Percentiles rank a stretch among this genome's conserved stretches.
phyloP scores from a whole-genome alignment of 1,140 invertebrate species.

The Aphaenogaster ashmeadi region DNA sequence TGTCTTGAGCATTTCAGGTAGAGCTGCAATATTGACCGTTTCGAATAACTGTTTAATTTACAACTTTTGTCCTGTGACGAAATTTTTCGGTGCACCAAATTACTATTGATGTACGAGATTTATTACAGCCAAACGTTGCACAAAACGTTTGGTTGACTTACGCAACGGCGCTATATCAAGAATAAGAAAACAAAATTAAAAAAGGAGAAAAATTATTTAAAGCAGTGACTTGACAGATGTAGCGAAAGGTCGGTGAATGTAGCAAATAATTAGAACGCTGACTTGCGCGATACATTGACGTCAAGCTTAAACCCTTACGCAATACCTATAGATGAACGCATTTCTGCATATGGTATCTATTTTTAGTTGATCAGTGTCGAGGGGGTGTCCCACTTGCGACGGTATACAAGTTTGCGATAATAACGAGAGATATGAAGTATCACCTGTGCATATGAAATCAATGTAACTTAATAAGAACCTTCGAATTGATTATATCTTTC shows the following conservation, averaged over 20 bases:
- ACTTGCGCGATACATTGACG: slow-evolving; percentile 56
- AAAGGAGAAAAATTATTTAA: not conserved
- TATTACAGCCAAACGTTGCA: not conserved
- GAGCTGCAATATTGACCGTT: not conserved
- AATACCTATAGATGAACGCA: slow-evolving; percentile 44
- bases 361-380: slow-evolving; percentile 43
- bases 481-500: slow-evolving; percentile 27
- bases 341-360: slow-evolving; percentile 52
- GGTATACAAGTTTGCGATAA: slow-evolving; percentile 41
- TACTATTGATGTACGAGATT: not conserved
- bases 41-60: not conserved
- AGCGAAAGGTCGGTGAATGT: slow-evolving; percentile 46
- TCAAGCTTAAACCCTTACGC: slow-evolving; percentile 46
- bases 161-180: not conserved
- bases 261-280: slow-evolving; percentile 48
- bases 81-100: not conserved
- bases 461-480: slow-evolving; percentile 14
- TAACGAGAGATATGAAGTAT: not conserved
- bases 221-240: not conserved
- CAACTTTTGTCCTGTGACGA: not conserved
- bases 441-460: not conserved
- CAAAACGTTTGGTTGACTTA: not conserved
- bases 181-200: not conserved
- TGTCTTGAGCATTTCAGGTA: not conserved
- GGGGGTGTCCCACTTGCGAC: slow-evolving; percentile 36